Evolutionary conservation across 2,888 invertebrate species (phyloP).

Genomic region (Auanema sp.): DNA sequence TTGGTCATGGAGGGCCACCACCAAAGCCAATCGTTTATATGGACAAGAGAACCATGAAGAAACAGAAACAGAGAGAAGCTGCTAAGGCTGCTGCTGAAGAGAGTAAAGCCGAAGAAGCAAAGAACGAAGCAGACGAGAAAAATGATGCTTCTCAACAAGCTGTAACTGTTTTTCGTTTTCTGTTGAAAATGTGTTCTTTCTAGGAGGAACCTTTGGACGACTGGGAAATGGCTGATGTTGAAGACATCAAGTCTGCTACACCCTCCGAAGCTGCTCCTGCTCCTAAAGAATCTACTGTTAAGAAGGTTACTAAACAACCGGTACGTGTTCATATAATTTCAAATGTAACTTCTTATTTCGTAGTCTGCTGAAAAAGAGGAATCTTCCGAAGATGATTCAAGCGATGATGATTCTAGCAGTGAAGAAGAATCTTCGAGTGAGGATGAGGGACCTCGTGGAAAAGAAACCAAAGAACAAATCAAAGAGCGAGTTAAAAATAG

Average conservation of each 20-base stretch:
- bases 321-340: background rate
- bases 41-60: slow-evolving; percentile 25
- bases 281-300: background rate
- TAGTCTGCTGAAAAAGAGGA: slow-evolving; percentile 20
- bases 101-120: background rate
- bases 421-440: slow-evolving; percentile 67
- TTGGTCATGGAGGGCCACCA: slow-evolving; percentile 16
- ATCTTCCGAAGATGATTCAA: slow-evolving; percentile 26
- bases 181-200: background rate
- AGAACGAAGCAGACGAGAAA: background rate
- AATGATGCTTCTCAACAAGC: slow-evolving; percentile 32
- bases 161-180: slow-evolving; percentile 4
- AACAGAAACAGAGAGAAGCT: slow-evolving; percentile 17
- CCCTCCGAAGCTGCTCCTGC: slow-evolving; percentile 7
- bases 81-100: slow-evolving; percentile 14
- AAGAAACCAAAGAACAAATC: slow-evolving; percentile 77
- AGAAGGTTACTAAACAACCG: background rate
- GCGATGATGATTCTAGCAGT: slow-evolving; percentile 52
- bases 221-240: slow-evolving; percentile 66
- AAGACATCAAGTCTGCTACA: slow-evolving; percentile 54
- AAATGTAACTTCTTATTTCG: background rate
- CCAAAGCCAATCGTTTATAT: slow-evolving; percentile 37
- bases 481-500: slow-evolving; percentile 76
- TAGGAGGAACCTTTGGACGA: slow-evolving; percentile 44
- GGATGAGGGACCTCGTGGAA: slow-evolving; percentile 53